Base-by-base conservation (phyloP, 2,113 vertebrate genomes). In the Tonatia bakeri region DNA sequence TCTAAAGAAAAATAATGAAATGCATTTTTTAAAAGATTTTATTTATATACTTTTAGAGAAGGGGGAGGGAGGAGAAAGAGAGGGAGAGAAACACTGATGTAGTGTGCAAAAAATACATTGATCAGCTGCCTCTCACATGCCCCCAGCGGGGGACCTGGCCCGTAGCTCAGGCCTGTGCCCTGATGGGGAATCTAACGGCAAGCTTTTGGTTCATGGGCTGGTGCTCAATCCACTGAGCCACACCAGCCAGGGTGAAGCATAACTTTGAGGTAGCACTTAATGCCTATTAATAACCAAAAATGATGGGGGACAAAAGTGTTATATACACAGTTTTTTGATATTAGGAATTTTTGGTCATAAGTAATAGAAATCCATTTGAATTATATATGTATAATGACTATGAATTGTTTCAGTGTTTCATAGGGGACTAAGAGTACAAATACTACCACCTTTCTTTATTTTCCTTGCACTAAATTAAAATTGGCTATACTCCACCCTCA, bases 1-100 rank as follows among this genome's bases (percentile, higher is more conserved):
- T 99, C 98, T 99, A 99, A 99, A 99, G 99, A 61, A 61, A 99
- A 99, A 99, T 98, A 99, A 98, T 99, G 98, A 59, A 59, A 59
- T 59, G 22, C 56, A 59, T 24, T 59, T 59, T 24, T 59, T 10
- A 59, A 59, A 56, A 59, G 56, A 59, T 59, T 59, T 59, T 59
- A 59, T 59, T 59, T 24, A 59, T 59, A 24, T 59, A 22, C 54
- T 24, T 59, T 24, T 59, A 59, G 56, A 24, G 56, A 59, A 7
- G 22, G 20, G 22, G 56, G 3, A 59, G 56, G 20, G 56, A 59
- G 22, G 56, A 59, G 56, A 59, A 59, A 59, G 22, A 24, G 56
- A 59, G 56, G 22, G 56, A 59, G 56, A 56, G 54, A 56, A 56
- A 56, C 54, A 56, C 3, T 22, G 20, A 56, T 22, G 54, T 56